Base-by-base conservation (phyloP, 1,140 invertebrate genomes). In the Hyphantria cunea region DNA sequence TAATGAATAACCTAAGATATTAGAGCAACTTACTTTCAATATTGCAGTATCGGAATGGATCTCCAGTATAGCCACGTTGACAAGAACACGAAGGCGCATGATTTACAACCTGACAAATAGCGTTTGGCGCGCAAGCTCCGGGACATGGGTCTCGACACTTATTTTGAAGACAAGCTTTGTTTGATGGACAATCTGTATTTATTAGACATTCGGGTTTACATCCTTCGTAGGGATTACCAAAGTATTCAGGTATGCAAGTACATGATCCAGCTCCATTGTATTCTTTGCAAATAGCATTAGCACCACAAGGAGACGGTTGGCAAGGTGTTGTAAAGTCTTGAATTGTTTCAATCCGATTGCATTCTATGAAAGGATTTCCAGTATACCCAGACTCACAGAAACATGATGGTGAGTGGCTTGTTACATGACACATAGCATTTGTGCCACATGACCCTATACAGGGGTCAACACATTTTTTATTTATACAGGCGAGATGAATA, bases 231-330 rank as follows among this genome's bases (percentile, higher is more conserved):
- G 95, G 95, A 88, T 96, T 94, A 42, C 95, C 95, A 62, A 92
- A 92, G 75, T 94, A 96, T 74, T 95, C 93, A n/a, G 93, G 92
- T 64, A 95, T 76, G 78, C 95, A 96, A 55, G 93, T 92, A 76
- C 94, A 96, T 52, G 93, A 93, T 74, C 94, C 95, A 11, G 94
- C 95, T 15, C 94, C 95, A 72, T 96, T 95, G 59, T 93, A 93
- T 86, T 96, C 96, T 90, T 94, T 93, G 84, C 94, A 95, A 74
- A 95, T 64, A 42, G 96, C 95, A 88, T 97, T 97, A 1, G 94
- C 92, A 42, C 96, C 96, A 80, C 96, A 97, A 42, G 96, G 95
- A 34, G 94, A 95, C 42, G 95, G 95, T 71, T 93, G 92, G 75
- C 95, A 96, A 55, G 96, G 94, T 62, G 93, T 86, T 17, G 84